phyloP scores from a whole-genome alignment of 2,797 vertebrate genomes.

The Fringilla coelebs region DNA sequence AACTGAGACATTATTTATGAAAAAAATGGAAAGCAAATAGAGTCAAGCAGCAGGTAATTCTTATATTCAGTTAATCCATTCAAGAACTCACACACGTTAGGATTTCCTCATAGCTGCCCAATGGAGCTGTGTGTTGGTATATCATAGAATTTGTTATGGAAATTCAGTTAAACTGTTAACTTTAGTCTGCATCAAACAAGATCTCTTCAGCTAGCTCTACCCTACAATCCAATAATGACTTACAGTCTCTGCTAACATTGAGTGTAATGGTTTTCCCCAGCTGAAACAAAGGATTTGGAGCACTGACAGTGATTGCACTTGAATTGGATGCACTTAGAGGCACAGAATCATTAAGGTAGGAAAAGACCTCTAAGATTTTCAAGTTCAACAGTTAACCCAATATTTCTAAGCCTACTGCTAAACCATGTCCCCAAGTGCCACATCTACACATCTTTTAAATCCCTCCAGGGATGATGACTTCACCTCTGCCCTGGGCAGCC shows the following conservation, averaged over 20 bases:
- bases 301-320: not conserved
- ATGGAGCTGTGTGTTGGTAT: not conserved
- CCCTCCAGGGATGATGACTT: not conserved
- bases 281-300: not conserved
- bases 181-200: not conserved
- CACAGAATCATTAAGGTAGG: not conserved
- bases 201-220: not conserved
- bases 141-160: not conserved
- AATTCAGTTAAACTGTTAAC: not conserved
- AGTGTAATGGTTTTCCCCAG: not conserved
- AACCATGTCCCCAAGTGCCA: not conserved
- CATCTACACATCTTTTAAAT: not conserved
- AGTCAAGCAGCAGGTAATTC: not conserved
- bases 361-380: not conserved
- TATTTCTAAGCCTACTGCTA: not conserved
- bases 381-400: not conserved
- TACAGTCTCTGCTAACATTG: not conserved
- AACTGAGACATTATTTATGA: not conserved
- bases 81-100: not conserved
- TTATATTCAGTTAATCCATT: not conserved
- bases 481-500: not conserved
- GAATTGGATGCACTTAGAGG: not conserved
- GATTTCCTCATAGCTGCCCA: not conserved
- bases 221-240: not conserved
- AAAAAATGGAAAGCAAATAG: not conserved